A percentile compares a stretch with the other conserved stretches of the same genome.
phyloP scores from a whole-genome alignment of 2,888 invertebrate species.

The Conops quadrifasciatus region DNA sequence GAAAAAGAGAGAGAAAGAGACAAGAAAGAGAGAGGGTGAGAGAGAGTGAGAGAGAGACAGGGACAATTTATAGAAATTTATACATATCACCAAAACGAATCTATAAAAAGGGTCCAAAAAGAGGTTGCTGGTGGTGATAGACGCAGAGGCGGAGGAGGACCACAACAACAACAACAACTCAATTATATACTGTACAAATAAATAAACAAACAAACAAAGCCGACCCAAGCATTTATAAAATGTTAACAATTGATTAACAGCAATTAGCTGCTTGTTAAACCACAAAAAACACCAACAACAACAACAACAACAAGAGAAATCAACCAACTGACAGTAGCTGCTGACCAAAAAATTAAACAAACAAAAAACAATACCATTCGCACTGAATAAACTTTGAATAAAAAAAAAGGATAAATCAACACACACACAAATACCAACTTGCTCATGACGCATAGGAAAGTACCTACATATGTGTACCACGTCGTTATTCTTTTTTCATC shows the following conservation, averaged over 20 bases:
- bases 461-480: not conserved
- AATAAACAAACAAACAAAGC: not conserved
- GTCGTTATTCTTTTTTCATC: too few species aligned
- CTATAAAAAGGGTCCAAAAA: not conserved
- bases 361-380: not conserved
- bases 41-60: too few species aligned
- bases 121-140: not conserved
- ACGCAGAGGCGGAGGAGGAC: not conserved
- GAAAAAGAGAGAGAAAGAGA: not conserved
- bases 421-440: not conserved
- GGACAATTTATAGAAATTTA: too few species aligned
- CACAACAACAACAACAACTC: too few species aligned
- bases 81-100: too few species aligned
- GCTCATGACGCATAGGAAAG: too few species aligned
- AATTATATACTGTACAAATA: not conserved
- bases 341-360: not conserved
- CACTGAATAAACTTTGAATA: constrained; percentile 4
- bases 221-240: constrained; percentile 43
- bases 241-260: constrained; percentile 63
- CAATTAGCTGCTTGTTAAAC: constrained; percentile 61
- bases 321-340: not conserved
- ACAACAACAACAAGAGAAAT: constrained; percentile 24
- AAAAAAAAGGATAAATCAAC: constrained; percentile 6
- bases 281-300: constrained; percentile 50
- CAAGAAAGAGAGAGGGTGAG: too few species aligned